phyloP scores from a whole-genome alignment of 2,113 vertebrate species.

The Oceanites oceanicus region DNA sequence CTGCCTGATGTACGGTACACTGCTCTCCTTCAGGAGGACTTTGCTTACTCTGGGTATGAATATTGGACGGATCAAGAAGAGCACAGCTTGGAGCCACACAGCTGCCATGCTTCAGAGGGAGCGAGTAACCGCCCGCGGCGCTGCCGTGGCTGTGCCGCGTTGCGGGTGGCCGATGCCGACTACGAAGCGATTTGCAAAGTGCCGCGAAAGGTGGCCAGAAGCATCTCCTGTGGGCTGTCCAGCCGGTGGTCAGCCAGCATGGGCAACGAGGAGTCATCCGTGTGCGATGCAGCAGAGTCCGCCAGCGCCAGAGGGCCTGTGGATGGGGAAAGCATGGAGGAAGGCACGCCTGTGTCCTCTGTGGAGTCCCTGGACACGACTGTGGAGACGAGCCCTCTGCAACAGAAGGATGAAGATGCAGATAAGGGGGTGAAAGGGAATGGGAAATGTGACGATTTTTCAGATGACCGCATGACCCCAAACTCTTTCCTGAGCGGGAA shows the following conservation, averaged over 20 bases:
- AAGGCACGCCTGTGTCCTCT: slow-evolving; percentile 78
- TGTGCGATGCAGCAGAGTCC: slow-evolving; percentile 71
- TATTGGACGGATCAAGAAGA: slow-evolving; percentile 89
- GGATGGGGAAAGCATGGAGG: slow-evolving; percentile 82
- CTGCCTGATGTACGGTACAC: slow-evolving; percentile 80
- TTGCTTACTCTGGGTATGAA: slow-evolving; percentile 87
- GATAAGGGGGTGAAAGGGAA: slow-evolving; percentile 64
- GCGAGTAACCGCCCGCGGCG: slow-evolving; percentile 73
- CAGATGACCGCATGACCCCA: slow-evolving; percentile 71
- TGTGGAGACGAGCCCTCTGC: slow-evolving; percentile 56
- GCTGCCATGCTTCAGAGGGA: slow-evolving; percentile 73
- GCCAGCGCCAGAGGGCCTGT: slow-evolving; percentile 52
- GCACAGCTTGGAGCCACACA: slow-evolving; percentile 73
- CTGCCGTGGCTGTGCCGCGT: slow-evolving; percentile 82
- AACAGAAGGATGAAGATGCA: slow-evolving; percentile 68
- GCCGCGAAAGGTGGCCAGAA: slow-evolving; percentile 83
- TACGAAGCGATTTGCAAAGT: slow-evolving; percentile 93
- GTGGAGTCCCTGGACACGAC: slow-evolving; percentile 84
- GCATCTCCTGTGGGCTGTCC: slow-evolving; percentile 81
- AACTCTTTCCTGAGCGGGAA: background rate
- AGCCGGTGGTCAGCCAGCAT: slow-evolving; percentile 77
- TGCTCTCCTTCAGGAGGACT: slow-evolving; percentile 88
- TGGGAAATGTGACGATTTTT: slow-evolving; percentile 74
- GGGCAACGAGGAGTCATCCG: slow-evolving; percentile 61
- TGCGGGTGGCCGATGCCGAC: slow-evolving; percentile 89